Evolutionary conservation across 2,888 invertebrate species (phyloP).

Genomic region (Drosophila nr. perissopoda): DNA sequence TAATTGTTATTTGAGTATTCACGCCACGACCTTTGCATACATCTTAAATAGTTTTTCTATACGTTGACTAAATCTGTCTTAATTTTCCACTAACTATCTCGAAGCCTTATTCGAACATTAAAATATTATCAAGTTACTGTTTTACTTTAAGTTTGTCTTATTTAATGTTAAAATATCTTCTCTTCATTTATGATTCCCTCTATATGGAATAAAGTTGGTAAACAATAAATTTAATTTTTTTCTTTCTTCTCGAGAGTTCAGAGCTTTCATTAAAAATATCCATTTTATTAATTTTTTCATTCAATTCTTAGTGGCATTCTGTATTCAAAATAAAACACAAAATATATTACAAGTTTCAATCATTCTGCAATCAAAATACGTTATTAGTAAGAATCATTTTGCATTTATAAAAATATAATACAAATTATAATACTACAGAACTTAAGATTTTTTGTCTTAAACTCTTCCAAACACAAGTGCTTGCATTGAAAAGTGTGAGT

Average conservation of each 20-base stretch:
- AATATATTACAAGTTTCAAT: background rate
- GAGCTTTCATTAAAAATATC: background rate
- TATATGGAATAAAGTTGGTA: background rate
- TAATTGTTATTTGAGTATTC: conserved; percentile 12
- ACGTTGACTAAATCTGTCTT: background rate
- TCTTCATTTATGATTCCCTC: background rate
- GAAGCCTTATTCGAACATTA: background rate
- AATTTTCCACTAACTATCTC: background rate
- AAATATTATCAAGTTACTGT: background rate
- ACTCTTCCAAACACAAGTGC: background rate
- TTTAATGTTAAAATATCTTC: background rate
- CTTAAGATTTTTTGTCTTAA: background rate
- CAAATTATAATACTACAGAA: background rate
- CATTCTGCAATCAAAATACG: background rate
- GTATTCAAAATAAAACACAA: background rate
- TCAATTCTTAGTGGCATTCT: background rate
- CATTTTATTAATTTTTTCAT: background rate
- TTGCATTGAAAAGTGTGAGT: background rate
- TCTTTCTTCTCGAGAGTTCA: background rate
- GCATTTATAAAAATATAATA: background rate
- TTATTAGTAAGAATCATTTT: background rate
- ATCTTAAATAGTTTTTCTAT: background rate
- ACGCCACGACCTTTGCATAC: background rate
- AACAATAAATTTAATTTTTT: background rate
- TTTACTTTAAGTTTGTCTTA: background rate